Conservation (phyloP, 2,888 invertebrate genomes). For the Pachydiplax longipennis region DNA sequence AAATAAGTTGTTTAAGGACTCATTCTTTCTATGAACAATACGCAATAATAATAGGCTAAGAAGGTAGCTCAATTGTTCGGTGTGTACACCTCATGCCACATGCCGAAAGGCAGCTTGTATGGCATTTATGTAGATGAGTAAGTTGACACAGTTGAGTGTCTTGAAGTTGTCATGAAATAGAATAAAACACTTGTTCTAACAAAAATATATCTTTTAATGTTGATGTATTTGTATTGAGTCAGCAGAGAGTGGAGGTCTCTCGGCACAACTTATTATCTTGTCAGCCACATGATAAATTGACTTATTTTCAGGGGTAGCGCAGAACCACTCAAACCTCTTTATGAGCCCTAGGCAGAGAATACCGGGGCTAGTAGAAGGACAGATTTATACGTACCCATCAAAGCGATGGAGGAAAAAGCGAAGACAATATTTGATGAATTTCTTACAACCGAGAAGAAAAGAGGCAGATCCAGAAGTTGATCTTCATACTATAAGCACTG, state of each 20-base stretch:
- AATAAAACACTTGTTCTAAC: too few relatives aligned
- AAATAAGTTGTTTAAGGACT: too few relatives aligned
- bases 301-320: conserved; percentile 76
- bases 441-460: conserved; percentile 62
- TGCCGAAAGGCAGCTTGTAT: too few relatives aligned
- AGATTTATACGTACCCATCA: conserved; percentile 90
- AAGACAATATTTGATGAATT: conserved; percentile 80
- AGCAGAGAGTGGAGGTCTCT: background rate
- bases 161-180: too few relatives aligned
- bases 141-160: too few relatives aligned
- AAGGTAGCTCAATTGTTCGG: too few relatives aligned
- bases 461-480: conserved; percentile 56
- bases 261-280: background rate
- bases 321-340: conserved; percentile 90
- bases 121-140: too few relatives aligned
- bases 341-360: conserved; percentile 89
- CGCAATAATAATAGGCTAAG: too few relatives aligned
- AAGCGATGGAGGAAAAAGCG: conserved; percentile 89
- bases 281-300: conserved; percentile 45
- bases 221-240: background rate
- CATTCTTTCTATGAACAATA: too few relatives aligned
- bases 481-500: conserved; percentile 71
- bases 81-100: too few relatives aligned
- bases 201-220: too few relatives aligned
- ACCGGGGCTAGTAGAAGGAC: conserved; percentile 88